phyloP scores from a whole-genome alignment of 1,140 invertebrate genomes.

The Drosophila sucinea region DNA sequence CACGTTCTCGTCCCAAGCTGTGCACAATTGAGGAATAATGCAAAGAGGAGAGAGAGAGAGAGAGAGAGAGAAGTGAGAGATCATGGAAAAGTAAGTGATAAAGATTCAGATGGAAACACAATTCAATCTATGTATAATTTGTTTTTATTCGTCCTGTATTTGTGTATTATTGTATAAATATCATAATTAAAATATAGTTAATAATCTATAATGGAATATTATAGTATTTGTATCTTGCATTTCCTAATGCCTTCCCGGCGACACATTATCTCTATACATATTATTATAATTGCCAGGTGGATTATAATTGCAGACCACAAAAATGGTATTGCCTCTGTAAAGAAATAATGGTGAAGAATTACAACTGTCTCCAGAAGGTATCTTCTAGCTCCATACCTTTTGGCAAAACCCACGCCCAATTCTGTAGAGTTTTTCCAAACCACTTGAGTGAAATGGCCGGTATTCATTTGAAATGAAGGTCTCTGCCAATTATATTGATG shows the following conservation, averaged over 20 bases:
- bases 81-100: background rate
- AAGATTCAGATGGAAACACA: conserved; percentile 6
- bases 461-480: conserved; percentile 87
- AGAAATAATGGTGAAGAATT: background rate
- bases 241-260: conserved; percentile 33
- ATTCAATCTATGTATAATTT: background rate
- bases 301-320: conserved; percentile 72
- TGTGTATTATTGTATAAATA: background rate
- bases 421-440: conserved; percentile 89
- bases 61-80: background rate
- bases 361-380: background rate
- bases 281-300: conserved; percentile 68
- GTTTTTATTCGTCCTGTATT: background rate
- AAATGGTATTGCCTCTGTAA: conserved; percentile 55
- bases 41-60: too few species aligned
- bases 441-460: conserved; percentile 89
- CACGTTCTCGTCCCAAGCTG: conserved; percentile 61
- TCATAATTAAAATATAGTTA: conserved; percentile 18
- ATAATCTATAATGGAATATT: conserved; percentile 6
- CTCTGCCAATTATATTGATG: conserved; percentile 84
- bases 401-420: conserved; percentile 89
- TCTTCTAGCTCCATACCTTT: conserved; percentile 68
- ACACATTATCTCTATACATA: conserved; percentile 49
- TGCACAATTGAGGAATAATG: conserved; percentile 76
- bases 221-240: background rate